Evolutionary conservation across 2,113 vertebrate genomes (phyloP).

Genomic region (Phrynosoma blainvillii): DNA sequence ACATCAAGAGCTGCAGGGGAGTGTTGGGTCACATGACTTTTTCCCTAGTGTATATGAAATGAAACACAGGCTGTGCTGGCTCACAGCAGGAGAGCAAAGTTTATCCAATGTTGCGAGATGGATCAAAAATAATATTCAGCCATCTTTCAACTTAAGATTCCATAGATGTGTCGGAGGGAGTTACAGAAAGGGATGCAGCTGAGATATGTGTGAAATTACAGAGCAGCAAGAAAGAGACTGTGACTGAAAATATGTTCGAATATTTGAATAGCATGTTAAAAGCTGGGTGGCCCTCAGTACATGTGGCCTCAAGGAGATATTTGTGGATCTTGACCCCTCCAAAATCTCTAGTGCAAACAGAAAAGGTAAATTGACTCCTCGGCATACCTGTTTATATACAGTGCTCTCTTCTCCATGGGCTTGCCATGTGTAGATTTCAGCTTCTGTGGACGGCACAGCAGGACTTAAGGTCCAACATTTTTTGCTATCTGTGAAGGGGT

Average conservation of each 20-base stretch:
- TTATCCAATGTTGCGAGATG: conserved; percentile 1
- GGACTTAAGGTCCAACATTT: no score
- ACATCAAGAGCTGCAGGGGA: background rate
- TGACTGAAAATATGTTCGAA: background rate
- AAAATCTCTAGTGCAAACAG: no score
- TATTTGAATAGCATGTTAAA: background rate
- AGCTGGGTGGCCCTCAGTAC: no score
- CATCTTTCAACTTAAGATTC: background rate
- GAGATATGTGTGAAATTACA: conserved; percentile 2
- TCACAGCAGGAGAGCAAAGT: background rate
- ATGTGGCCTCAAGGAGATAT: no score
- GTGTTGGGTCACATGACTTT: background rate
- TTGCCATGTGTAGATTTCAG: no score
- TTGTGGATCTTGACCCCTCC: no score
- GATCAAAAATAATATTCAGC: background rate
- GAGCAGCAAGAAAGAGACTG: background rate
- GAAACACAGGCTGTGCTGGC: background rate
- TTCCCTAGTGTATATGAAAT: background rate
- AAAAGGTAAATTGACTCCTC: no score
- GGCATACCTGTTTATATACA: no score
- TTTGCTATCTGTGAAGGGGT: no score
- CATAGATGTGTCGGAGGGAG: background rate
- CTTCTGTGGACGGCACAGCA: no score
- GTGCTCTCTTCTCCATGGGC: no score
- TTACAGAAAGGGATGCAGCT: background rate